These are phyloP conservation scores for Cydia splendana DNA, from an alignment of 1,140 invertebrate species.

Conservation along the genomic window DNA sequence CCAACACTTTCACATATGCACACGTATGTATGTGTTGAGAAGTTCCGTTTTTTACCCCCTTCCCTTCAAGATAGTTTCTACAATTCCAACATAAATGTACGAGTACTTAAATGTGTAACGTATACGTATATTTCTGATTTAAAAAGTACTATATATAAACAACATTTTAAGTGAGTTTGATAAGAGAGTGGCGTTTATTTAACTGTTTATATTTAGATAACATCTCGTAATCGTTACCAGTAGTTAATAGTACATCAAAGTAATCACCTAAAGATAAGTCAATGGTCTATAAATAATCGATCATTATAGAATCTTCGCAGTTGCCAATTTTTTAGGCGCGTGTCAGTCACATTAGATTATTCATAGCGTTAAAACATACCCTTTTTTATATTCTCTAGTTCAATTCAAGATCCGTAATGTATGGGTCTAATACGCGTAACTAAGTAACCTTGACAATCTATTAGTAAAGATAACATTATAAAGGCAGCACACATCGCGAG, in stretches of 20 bases:
- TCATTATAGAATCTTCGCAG: not conserved
- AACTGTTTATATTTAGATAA: not conserved
- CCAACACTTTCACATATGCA: constrained; percentile 3
- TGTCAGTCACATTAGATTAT: constrained; percentile 2
- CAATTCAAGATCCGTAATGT: not conserved
- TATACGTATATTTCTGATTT: too few species aligned
- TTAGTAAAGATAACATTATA: not conserved
- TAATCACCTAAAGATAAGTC: constrained; percentile 18
- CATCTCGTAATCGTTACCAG: not conserved
- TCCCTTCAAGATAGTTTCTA: too few species aligned
- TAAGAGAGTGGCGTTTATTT: not conserved
- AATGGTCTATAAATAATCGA: constrained; percentile 17
- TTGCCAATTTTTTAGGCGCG: not conserved
- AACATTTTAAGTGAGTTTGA: too few species aligned
- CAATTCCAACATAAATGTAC: too few species aligned
- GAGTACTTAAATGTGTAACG: too few species aligned
- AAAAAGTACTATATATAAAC: too few species aligned
- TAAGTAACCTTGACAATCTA: not conserved
- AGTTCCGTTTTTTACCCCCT: too few species aligned
- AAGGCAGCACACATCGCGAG: not conserved
- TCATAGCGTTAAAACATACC: not conserved
- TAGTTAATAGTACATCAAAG: not conserved
- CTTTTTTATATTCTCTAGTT: not conserved
- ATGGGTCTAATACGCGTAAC: not conserved
- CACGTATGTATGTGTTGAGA: not conserved